A percentile compares a stretch with the other conserved stretches of the same genome.
phyloP scores from a whole-genome alignment of 2,113 vertebrate genomes.

The Lycaon pictus region DNA sequence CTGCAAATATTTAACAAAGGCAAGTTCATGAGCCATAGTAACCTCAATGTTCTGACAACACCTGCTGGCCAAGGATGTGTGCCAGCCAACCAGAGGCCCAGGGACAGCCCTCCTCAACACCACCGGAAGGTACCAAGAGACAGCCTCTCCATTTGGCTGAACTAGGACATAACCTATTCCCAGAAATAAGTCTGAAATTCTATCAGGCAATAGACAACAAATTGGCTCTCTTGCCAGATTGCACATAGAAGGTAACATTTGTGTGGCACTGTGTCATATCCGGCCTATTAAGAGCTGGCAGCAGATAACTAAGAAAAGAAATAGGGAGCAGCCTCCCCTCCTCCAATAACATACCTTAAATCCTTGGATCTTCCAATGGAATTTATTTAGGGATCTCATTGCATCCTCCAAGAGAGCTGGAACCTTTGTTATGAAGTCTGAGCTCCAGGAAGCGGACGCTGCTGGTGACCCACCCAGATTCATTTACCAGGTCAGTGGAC shows the following conservation, averaged over 20 bases:
- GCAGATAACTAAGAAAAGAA: background rate
- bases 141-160: background rate
- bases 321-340: fast-evolving
- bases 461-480: background rate
- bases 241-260: background rate
- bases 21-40: background rate
- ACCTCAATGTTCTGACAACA: background rate
- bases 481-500: fast-evolving
- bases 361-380: background rate
- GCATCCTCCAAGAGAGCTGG: background rate
- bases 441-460: fast-evolving
- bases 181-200: background rate
- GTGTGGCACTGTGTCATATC: fast-evolving
- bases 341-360: fast-evolving
- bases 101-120: background rate
- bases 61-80: background rate
- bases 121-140: background rate
- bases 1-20: slow-evolving; percentile 49
- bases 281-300: background rate
- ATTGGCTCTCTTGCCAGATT: background rate
- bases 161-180: background rate
- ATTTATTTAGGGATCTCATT: background rate
- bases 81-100: background rate
- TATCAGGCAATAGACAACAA: background rate
- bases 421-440: background rate